A percentile compares a stretch with the other conserved stretches of the same genome.
These are phyloP conservation scores for Sebastes aleutianus DNA, from an alignment of 2,797 vertebrate genomes.

Conservation along the genomic window DNA sequence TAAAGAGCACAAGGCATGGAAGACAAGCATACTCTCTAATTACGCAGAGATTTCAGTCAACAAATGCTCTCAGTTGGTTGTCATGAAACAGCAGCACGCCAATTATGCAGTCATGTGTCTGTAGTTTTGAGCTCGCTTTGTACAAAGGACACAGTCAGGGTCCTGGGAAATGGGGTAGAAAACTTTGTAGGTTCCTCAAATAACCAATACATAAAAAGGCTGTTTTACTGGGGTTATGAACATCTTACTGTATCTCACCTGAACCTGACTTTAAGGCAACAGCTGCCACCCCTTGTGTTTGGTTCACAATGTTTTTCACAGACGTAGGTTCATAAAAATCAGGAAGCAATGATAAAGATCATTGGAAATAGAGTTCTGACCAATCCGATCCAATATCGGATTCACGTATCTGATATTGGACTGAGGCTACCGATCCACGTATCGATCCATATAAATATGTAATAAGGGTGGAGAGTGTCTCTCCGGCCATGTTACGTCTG, in stretches of 20 bases:
- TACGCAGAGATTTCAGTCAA: slow-evolving; percentile 68
- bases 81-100: slow-evolving; percentile 65
- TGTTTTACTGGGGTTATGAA: neutral
- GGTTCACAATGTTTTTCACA: neutral
- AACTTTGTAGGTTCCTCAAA: slow-evolving; percentile 15
- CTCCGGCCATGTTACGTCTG: no score
- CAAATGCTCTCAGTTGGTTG: slow-evolving; percentile 65
- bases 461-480: no score
- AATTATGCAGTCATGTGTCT: slow-evolving; percentile 62
- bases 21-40: slow-evolving; percentile 60
- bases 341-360: neutral
- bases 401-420: no score
- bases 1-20: slow-evolving; percentile 62
- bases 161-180: slow-evolving; percentile 12
- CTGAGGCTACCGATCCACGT: no score
- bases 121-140: slow-evolving; percentile 27
- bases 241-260: neutral
- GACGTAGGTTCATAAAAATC: neutral
- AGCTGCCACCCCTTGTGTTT: neutral
- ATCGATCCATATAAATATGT: no score
- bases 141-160: slow-evolving; percentile 26
- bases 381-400: no score
- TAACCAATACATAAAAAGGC: slow-evolving; percentile 3
- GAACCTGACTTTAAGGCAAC: neutral
- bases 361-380: neutral